A percentile compares a stretch with the other conserved stretches of the same genome.
Evolutionary conservation across 2,797 vertebrate genomes (phyloP).

Genomic region (Amblyraja radiata): DNA sequence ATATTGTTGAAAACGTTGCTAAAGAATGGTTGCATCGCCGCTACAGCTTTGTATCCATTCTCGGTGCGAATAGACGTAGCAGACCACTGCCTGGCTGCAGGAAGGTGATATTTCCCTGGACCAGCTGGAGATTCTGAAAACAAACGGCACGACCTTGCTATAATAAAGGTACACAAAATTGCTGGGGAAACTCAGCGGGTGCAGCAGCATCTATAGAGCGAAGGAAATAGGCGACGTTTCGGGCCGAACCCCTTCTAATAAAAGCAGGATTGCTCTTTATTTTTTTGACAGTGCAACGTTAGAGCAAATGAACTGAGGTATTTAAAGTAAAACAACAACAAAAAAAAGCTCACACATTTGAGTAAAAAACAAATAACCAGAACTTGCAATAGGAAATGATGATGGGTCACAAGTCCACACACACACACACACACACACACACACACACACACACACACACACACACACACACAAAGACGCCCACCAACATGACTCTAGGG

Average conservation of each 20-base stretch:
- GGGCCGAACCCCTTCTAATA: too few species aligned
- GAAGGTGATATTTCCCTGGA: background rate
- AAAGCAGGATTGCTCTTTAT: background rate
- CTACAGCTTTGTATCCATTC: background rate
- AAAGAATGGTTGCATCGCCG: background rate
- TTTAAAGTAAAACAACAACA: too few species aligned
- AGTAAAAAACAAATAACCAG: background rate
- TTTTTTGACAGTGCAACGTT: background rate
- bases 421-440: constrained; percentile 2
- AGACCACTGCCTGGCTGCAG: background rate
- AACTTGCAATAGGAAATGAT: background rate
- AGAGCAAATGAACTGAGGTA: background rate
- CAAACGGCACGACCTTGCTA: background rate
- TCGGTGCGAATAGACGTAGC: too few species aligned
- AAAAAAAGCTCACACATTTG: background rate
- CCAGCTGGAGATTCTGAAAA: background rate
- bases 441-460: background rate
- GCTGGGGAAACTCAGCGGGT: too few species aligned
- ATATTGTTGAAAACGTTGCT: background rate
- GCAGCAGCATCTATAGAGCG: too few species aligned
- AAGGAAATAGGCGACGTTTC: too few species aligned
- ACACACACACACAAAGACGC: background rate
- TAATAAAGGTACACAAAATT: too few species aligned
- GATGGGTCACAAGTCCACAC: background rate
- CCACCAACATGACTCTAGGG: background rate